phyloP scores from a whole-genome alignment of 2,888 invertebrate genomes.

The Ophion slaviceki region DNA sequence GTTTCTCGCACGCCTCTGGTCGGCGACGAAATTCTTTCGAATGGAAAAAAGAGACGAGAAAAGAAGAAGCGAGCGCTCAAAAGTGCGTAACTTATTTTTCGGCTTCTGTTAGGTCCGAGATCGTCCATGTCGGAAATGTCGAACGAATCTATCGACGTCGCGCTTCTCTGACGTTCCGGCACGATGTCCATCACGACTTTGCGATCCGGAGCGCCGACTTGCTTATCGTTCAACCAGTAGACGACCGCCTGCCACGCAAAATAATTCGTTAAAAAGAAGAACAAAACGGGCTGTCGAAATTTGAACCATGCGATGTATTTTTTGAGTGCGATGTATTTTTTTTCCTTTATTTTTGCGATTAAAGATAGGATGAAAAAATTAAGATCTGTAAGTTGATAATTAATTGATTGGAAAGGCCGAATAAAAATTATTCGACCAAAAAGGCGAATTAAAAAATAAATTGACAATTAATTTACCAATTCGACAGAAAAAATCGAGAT shows the following conservation, averaged over 20 bases:
- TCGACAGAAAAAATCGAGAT: background rate
- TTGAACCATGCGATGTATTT: too few species aligned
- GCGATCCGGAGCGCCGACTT: slow-evolving; percentile 2
- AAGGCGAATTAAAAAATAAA: background rate
- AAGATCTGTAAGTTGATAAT: background rate
- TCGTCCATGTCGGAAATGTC: slow-evolving; percentile 74
- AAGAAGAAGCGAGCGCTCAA: background rate
- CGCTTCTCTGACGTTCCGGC: slow-evolving; percentile 68
- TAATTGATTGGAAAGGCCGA: background rate
- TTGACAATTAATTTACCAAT: background rate
- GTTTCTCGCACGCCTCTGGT: background rate
- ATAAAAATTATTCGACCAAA: background rate
- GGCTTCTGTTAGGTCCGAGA: slow-evolving; percentile 47
- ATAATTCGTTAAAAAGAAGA: background rate
- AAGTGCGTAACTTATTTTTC: slow-evolving; percentile 65
- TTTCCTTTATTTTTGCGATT: background rate
- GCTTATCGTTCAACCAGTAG: slow-evolving; percentile 65
- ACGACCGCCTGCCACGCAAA: slow-evolving; percentile 63
- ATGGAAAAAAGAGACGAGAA: background rate
- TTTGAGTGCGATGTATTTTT: background rate
- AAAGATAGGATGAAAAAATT: background rate
- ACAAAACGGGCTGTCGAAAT: background rate
- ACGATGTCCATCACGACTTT: slow-evolving; percentile 62
- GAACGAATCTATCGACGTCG: slow-evolving; percentile 74
- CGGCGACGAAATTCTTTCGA: background rate